Base-by-base conservation (phyloP, 2,113 vertebrate species). In the Barnardius zonarius region DNA sequence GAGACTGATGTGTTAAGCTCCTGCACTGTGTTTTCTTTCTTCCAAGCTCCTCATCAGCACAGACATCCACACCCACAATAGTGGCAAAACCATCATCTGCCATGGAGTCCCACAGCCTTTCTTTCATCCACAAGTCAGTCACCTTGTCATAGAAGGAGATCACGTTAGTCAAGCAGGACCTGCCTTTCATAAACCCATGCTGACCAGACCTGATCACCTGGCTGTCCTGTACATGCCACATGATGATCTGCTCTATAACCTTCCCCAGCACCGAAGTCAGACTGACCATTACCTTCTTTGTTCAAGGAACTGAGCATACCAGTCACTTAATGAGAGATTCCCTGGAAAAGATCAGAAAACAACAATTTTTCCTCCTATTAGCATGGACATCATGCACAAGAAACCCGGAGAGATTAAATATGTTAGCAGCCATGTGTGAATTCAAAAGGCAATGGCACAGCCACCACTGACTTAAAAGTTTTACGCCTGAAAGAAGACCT, bases 401-500 rank as follows among this genome's bases (percentile, higher is more conserved):
- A 84, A 95, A 59, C 17, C n/a, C 76, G 41, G 30, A 69, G 62
- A 78, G 20, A 93, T 55, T 4, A 89, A 94, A 80, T 81, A 90
- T 57, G 83, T 85, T 46, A 88, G 49, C 25, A 88, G 19, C 23
- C 55, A 75, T 48, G 19, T 6, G 0, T 55, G 49, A 86, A 95
- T 72, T 87, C 62, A 69, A 92, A 94, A 80, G 28, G 54, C 44
- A 92, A 62, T 15, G 79, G 85, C 59, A 48, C 28, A 80, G 35
- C 15, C 55, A 48, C 39, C n/a, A 30, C 39, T 92, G 89, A 43
- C 22, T 94, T 92, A 63, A 93, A 90, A 48, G 68, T 61, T 83
- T 83, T 62, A 95, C 70, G 49, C 30, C 49, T n/a, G 46, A 77
- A 91, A 96, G 84, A 94, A 23, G 11, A 80, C 79, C 62, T 69